Evolutionary conservation across 1,140 invertebrate species (phyloP).

Genomic region (Drosophila paulistorum): DNA sequence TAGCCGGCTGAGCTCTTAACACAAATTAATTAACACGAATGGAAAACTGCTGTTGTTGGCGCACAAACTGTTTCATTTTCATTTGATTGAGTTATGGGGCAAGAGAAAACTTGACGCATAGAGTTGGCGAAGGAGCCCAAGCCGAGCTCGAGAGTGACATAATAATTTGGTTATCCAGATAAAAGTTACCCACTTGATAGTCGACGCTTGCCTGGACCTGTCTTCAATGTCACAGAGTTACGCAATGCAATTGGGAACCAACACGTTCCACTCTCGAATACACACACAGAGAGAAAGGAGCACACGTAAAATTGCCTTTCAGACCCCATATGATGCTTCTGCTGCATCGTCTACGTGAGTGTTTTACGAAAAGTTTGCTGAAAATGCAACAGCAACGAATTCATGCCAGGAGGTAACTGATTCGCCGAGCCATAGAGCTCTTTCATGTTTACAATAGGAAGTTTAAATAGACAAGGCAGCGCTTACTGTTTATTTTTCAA

Average conservation of each 20-base stretch:
- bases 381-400: constrained; percentile 39
- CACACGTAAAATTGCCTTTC: neutral
- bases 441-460: neutral
- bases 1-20: constrained; percentile 32
- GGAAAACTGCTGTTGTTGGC: constrained; percentile 18
- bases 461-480: constrained; percentile 15
- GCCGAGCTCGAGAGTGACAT: constrained; percentile 3
- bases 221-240: constrained; percentile 49
- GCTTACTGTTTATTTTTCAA: constrained; percentile 50
- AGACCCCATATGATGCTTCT: constrained; percentile 18
- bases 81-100: constrained; percentile 26
- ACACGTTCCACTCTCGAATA: constrained; percentile 42
- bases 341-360: constrained; percentile 56
- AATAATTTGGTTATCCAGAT: constrained; percentile 54
- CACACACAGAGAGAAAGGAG: constrained; percentile 16
- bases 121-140: neutral
- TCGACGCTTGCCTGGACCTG: constrained; percentile 19
- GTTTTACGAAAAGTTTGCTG: constrained; percentile 57
- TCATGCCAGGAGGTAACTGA: neutral
- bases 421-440: neutral
- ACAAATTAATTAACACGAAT: constrained; percentile 63
- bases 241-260: constrained; percentile 61
- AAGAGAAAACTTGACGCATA: neutral
- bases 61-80: neutral
- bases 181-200: constrained; percentile 44